Base-by-base conservation (phyloP, 1,140 invertebrate species). In the Saxidomus purpurata region DNA sequence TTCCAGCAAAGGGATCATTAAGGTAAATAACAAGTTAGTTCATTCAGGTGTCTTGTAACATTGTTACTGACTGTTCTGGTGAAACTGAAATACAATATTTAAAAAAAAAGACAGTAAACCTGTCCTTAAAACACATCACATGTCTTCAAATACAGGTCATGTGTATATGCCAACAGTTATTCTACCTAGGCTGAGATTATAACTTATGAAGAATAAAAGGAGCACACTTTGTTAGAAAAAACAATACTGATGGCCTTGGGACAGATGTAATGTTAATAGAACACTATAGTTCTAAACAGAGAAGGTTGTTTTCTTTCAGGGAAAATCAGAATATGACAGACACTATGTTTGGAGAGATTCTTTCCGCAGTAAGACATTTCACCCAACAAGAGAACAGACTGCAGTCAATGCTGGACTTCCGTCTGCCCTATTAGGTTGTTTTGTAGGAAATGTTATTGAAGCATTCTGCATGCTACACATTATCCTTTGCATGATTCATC, bases 271-370 rank as follows among this genome's bases (percentile, higher is more conserved):
- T 61, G 8, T 11, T 61, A n/a, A 11, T 8, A 28, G 22, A 61
- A n/a, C n/a, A n/a, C n/a, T n/a, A 22, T 61, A 11, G 25, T n/a
- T 22, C 22, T 61, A 61, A 61, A 61, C 25, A 61, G 6, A 43
- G 43, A 59, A 25, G 3, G 22, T 19, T 74, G 61, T 80, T 76
- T 28, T 76, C 49, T 85, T 89, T 36, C 82, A 93, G 92, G 90
- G 92, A 40, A 69, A 83, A 79, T 93, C 92, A 15, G 92, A 93
- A 67, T 92, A 93, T 82, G 86, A 91, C 59, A 63, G 80, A n/a
- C 59, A 91, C 49, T 93, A 82, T 85, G 76, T 90, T 61, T 92
- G 92, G 91, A 22, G 87, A 47, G 87, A 93, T 22, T 93, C 91
- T n/a, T 92, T 86, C 63, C 86, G 79, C 47, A 92, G 92, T 71